These are phyloP conservation scores for Agrochola litura DNA, from an alignment of 2,888 invertebrate species.

Conservation along the genomic window DNA sequence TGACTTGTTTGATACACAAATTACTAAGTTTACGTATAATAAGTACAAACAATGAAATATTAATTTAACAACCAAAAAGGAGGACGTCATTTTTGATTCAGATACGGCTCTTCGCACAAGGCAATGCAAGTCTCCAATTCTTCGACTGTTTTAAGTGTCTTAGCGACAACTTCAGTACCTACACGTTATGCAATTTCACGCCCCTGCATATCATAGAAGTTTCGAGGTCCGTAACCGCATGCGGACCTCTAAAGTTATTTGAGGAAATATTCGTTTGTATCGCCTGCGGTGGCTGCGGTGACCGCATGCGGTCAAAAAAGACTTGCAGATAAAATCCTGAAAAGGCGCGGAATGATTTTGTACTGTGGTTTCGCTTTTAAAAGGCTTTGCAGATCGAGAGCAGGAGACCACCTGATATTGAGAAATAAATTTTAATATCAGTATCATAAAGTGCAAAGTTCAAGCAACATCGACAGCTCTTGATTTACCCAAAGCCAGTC, in stretches of 20 bases:
- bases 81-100: slow-evolving; percentile 15
- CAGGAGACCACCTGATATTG: not conserved
- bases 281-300: not conserved
- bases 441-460: not conserved
- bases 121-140: not conserved
- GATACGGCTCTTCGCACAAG: slow-evolving; percentile 11
- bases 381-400: not conserved
- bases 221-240: too few species aligned
- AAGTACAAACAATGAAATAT: slow-evolving; percentile 24
- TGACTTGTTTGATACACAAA: slow-evolving; percentile 40
- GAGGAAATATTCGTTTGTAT: too few species aligned
- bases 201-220: too few species aligned
- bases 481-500: not conserved
- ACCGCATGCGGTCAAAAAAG: not conserved
- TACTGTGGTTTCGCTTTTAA: not conserved
- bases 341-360: not conserved
- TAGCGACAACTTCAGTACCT: not conserved
- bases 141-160: not conserved
- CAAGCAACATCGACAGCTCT: not conserved
- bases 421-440: not conserved
- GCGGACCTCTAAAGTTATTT: too few species aligned
- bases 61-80: not conserved
- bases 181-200: not conserved
- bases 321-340: not conserved
- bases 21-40: not conserved